Conservation (phyloP, 1,140 invertebrate genomes). For the Nephila pilipes region DNA sequence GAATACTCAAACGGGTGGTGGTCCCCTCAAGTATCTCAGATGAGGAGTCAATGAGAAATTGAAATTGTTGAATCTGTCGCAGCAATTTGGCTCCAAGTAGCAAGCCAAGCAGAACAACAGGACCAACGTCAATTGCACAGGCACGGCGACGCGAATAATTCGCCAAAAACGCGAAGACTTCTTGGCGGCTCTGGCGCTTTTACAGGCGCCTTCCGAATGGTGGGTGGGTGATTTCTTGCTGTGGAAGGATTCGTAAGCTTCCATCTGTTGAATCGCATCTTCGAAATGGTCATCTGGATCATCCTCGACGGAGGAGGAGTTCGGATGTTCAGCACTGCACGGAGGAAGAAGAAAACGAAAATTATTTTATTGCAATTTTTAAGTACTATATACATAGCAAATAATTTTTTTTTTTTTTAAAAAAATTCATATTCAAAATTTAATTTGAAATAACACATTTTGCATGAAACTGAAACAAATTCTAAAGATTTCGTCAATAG, state of each 20-base stretch:
- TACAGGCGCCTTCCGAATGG: neutral
- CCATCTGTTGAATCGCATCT: constrained; percentile 54
- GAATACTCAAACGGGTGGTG: constrained; percentile 87
- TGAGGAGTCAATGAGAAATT: constrained; percentile 91
- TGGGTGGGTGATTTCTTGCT: constrained; percentile 79
- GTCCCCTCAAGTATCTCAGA: constrained; percentile 90
- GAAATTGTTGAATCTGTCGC: constrained; percentile 91
- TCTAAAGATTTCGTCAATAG: too few relatives aligned
- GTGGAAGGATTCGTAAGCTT: constrained; percentile 4
- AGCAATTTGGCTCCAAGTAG: constrained; percentile 88
- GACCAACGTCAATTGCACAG: constrained; percentile 91
- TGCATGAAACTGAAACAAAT: too few relatives aligned
- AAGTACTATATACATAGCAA: too few relatives aligned
- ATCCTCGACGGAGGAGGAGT: constrained; percentile 54
- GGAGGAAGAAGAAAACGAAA: neutral
- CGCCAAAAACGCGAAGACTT: constrained; percentile 87
- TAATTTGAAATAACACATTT: too few relatives aligned
- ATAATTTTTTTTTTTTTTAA: neutral
- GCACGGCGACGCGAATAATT: constrained; percentile 88
- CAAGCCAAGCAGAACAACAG: constrained; percentile 90
- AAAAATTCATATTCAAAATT: too few relatives aligned
- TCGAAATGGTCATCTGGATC: constrained; percentile 70
- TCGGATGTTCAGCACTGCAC: constrained; percentile 39
- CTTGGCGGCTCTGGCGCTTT: constrained; percentile 6
- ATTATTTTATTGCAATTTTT: neutral